Conservation (phyloP, 1,140 invertebrate species). For the Drosophila ogumai region DNA sequence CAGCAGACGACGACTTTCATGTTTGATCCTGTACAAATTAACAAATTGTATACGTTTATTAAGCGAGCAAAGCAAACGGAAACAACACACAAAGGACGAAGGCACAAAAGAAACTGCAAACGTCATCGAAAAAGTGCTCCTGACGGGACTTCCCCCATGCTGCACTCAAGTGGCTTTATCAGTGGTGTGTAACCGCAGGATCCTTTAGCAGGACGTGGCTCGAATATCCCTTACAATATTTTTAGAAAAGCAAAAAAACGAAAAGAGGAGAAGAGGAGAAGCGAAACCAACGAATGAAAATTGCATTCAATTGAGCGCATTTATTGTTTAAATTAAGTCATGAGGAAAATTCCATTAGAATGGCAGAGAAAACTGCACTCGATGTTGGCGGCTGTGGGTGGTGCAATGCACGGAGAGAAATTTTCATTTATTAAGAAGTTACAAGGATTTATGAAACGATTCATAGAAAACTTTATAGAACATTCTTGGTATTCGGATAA, state of each 20-base stretch:
- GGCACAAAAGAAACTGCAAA: constrained; percentile 71
- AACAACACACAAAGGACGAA: constrained; percentile 65
- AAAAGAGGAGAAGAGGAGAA: constrained; percentile 32
- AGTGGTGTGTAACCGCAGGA: constrained; percentile 68
- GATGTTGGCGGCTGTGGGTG: constrained; percentile 26
- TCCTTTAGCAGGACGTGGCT: constrained; percentile 56
- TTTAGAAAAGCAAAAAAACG: constrained; percentile 48
- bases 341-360: constrained; percentile 82
- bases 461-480: background rate
- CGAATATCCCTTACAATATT: constrained; percentile 71
- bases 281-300: constrained; percentile 72
- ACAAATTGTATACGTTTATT: constrained; percentile 83
- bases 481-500: background rate
- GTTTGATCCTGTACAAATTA: constrained; percentile 82
- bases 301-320: constrained; percentile 83
- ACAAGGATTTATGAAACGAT: background rate
- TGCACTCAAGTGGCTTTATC: constrained; percentile 83
- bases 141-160: constrained; percentile 57
- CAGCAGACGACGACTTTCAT: constrained; percentile 54
- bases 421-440: background rate
- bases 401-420: constrained; percentile 17
- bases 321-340: constrained; percentile 83
- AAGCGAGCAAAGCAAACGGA: constrained; percentile 79
- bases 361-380: constrained; percentile 75
- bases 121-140: constrained; percentile 70